Evolutionary conservation across 2,113 vertebrate species (phyloP), one percentile per base, ranked within the genome.

Genomic region (Mesitornis unicolor): DNA sequence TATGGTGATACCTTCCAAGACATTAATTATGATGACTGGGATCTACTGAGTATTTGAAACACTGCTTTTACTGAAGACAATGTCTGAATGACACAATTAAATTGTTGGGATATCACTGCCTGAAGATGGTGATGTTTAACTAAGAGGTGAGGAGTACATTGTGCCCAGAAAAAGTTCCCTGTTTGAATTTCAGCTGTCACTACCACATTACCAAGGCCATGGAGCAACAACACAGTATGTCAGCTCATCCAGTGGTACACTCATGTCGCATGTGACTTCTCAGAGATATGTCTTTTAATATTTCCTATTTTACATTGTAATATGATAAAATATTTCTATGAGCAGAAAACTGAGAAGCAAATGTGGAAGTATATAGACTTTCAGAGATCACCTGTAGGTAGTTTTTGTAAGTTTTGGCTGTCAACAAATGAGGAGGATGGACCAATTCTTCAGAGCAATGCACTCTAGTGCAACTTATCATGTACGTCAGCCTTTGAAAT

Each of bases 401-500:
- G 59, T 50, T 81, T 67, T 80, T 26, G 69, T 69, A 63, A 95
- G 65, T 68, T 88, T 28, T 43, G 59, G 6, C 59, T 94, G 13
- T 68, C n/a, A 93, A 8, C 21, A 75, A 54, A 84, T 78, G 64
- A 88, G 64, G 54, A 93, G 45, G 60, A 90, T 61, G 21, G 20
- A 80, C 16, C 63, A 90, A 81, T 95, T 96, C 81, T 97, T 61
- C 43, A 64, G 86, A 94, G 38, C 24, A 54, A 45, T n/a, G 36
- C 31, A 60, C 65, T 75, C 88, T 28, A 95, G 13, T 51, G 81
- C 69, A 95, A 84, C 60, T 84, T 95, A 82, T 68, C 56, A 47
- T 93, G n/a, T 86, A 48, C 71, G 56, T 76, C 22, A 11, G 14
- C 88, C 81, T 96, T 95, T 96, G 96, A 94, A 94, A 89, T 90